phyloP scores from a whole-genome alignment of 1,140 invertebrate genomes.

The Pachypsylla venusta region DNA sequence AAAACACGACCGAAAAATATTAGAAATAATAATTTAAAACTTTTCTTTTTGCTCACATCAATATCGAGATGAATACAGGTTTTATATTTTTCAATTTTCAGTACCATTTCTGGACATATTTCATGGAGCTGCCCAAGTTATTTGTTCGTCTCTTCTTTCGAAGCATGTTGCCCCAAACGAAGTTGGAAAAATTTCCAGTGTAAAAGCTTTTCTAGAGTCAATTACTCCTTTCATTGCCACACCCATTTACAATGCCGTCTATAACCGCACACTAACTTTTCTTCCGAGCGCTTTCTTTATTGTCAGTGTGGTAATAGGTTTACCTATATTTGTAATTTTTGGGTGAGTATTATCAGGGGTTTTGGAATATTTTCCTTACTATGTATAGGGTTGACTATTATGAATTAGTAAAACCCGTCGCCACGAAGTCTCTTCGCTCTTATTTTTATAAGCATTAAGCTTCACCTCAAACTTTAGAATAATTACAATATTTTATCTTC shows the following conservation, averaged over 20 bases:
- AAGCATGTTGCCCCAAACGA: slow-evolving; percentile 13
- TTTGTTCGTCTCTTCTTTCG: slow-evolving; percentile 12
- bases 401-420: too few species aligned
- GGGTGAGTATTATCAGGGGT: slow-evolving; percentile 12
- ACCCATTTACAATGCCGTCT: slow-evolving; percentile 15
- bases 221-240: slow-evolving; percentile 7
- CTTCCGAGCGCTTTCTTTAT: slow-evolving; percentile 15
- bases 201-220: slow-evolving; percentile 5
- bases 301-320: slow-evolving; percentile 10
- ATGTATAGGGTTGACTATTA: too few species aligned
- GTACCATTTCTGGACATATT: slow-evolving; percentile 15
- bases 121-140: background rate
- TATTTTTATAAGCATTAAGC: too few species aligned
- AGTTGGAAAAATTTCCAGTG: slow-evolving; percentile 6
- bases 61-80: too few species aligned
- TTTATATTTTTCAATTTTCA: slow-evolving; percentile 9
- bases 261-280: slow-evolving; percentile 12
- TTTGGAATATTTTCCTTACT: too few species aligned
- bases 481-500: too few species aligned
- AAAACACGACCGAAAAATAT: too few species aligned
- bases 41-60: too few species aligned
- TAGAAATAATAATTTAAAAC: too few species aligned
- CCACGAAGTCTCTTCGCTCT: too few species aligned
- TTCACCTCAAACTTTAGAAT: too few species aligned
- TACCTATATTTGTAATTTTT: slow-evolving; percentile 12